Evolutionary conservation across 1,140 invertebrate genomes (phyloP).

Genomic region (Anastrepha ludens): DNA sequence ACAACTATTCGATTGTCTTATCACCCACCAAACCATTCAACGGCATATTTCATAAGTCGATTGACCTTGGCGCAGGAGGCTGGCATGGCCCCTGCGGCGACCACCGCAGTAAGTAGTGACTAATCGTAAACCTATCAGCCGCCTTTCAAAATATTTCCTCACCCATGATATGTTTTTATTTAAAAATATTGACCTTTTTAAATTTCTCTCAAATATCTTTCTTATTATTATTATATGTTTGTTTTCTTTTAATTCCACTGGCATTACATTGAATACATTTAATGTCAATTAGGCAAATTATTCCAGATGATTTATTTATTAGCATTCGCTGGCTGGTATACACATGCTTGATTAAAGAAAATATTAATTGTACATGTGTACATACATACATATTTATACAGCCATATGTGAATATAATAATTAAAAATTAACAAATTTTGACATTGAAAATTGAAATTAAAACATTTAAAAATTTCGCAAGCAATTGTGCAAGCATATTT

Average conservation of each 20-base stretch:
- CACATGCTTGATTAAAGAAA: slow-evolving; percentile 1
- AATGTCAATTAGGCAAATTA: neutral
- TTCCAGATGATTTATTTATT: slow-evolving; percentile 32
- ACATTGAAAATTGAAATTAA: slow-evolving; percentile 32
- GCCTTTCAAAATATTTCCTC: too few species aligned
- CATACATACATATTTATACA: neutral
- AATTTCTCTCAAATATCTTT: neutral
- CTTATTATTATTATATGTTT: neutral
- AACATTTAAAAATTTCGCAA: slow-evolving; percentile 7
- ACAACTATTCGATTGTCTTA: neutral
- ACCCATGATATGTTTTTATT: neutral
- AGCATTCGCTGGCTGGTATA: neutral
- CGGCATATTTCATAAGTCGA: slow-evolving; percentile 10
- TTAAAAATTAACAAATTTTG: slow-evolving; percentile 6
- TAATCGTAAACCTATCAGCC: neutral
- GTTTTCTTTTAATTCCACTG: neutral
- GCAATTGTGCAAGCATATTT: neutral
- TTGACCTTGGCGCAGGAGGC: slow-evolving; percentile 2
- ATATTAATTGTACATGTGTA: neutral
- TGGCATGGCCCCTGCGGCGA: neutral
- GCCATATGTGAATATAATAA: neutral
- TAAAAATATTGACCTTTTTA: neutral
- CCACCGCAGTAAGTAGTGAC: neutral
- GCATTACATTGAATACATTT: slow-evolving; percentile 31
- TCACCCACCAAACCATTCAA: neutral